These are phyloP conservation scores for Thereva nobilitata DNA, from an alignment of 2,888 invertebrate species.

Conservation along the genomic window DNA sequence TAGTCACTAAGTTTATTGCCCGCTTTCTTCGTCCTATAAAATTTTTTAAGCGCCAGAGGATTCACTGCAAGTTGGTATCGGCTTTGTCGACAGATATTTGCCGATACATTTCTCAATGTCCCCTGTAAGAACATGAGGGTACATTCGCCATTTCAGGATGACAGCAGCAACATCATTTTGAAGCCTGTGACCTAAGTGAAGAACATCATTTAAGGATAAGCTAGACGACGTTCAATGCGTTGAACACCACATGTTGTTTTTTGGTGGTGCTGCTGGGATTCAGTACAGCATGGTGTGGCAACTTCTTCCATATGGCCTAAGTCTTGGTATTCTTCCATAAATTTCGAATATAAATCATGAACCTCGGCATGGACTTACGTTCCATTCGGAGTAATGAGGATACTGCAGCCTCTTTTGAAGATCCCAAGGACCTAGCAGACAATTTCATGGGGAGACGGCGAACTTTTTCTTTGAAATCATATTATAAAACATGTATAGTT, in stretches of 20 bases:
- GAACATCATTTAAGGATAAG: not conserved
- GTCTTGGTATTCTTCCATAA: not conserved
- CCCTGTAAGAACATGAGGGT: not conserved
- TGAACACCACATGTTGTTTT: not conserved
- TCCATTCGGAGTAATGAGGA: not conserved
- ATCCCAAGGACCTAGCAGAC: no score
- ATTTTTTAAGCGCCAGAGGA: not conserved
- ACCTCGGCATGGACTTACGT: not conserved
- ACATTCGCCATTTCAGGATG: not conserved
- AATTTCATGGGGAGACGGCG: no score
- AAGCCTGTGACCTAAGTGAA: not conserved
- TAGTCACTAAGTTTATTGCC: no score
- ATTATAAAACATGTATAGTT: no score
- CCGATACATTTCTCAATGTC: not conserved
- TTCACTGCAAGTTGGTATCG: not conserved
- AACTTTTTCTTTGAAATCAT: no score
- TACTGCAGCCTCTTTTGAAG: not conserved
- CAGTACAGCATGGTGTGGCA: not conserved
- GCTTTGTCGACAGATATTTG: not conserved
- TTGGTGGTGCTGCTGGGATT: not conserved
- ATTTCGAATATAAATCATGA: not conserved
- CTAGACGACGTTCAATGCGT: not conserved
- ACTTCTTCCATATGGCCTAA: constrained; percentile 2
- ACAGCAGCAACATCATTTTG: not conserved
- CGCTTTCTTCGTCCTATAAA: no score